These are phyloP conservation scores for Trichoplusia ni DNA, from an alignment of 1,140 invertebrate species.

Conservation along the genomic window DNA sequence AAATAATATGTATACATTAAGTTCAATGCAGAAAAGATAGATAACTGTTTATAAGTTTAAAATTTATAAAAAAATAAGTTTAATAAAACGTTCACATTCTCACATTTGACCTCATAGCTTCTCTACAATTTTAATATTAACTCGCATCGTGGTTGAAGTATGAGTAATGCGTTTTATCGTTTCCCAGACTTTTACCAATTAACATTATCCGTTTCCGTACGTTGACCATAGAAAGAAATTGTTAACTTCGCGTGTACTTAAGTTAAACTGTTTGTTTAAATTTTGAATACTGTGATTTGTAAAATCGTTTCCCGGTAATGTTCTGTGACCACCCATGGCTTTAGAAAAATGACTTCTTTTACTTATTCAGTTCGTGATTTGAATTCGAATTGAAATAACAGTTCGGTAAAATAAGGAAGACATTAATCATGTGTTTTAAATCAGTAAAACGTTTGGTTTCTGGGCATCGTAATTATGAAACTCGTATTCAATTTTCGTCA, in stretches of 20 bases:
- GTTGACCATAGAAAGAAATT: constrained; percentile 17
- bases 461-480: no score
- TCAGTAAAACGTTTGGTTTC: no score
- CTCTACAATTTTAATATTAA: background rate
- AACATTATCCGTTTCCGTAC: constrained; percentile 18
- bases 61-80: no score
- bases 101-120: background rate
- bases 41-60: no score
- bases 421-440: no score
- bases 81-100: no score
- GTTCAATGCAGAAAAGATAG: no score
- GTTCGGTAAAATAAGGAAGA: no score
- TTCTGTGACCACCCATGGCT: constrained; percentile 21
- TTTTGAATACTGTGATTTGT: constrained; percentile 16
- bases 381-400: constrained; percentile 18
- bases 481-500: no score
- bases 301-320: constrained; percentile 22
- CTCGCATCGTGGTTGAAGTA: background rate
- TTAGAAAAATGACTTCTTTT: constrained; percentile 10
- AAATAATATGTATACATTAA: no score
- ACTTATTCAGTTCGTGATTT: background rate
- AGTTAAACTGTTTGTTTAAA: constrained; percentile 25
- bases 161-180: background rate
- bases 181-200: constrained; percentile 11
- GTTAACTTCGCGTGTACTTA: constrained; percentile 18